Evolutionary conservation across 2,888 invertebrate species (phyloP), one percentile per base, ranked within the genome.

Genomic region (Chrysolina oricalcia): DNA sequence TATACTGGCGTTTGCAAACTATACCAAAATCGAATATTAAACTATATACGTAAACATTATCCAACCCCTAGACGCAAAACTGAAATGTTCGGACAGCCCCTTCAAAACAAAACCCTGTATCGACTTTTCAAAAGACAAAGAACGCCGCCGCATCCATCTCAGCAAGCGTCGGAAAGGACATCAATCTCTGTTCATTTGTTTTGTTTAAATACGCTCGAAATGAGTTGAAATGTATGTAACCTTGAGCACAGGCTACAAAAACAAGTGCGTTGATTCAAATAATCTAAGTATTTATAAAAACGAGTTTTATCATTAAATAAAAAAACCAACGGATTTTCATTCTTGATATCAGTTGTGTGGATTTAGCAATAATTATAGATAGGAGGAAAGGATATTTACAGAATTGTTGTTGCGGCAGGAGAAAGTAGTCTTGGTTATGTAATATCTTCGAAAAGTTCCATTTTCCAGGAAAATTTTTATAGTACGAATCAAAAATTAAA

Each of bases 341-440:
- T 67, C 67, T 35, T 27, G 48, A 73, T 74, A 69, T 74, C 21
- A 72, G 76, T 75, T 17, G 76, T 81, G 81, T 81, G 81, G 81
- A 75, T 74, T 59, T 80, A 82, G 79, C 80, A 79, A 73, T 66
- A 15, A 19, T 74, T 50, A 46, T 43, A 72, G 19, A 56, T 13
- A 21, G 4, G 17, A 21, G 11, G 17, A 9, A 63, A 17, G 6
- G 15, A 15, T 63, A 63, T 40, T n/a, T 69, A 56, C 40, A 41
- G 19, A 56, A 41, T 70, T 11, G 27, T 46, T 53, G 19, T 23
- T 53, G 53, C 9, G 70, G 17, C 40, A 43, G 15, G 64, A 64
- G 23, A 17, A 64, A 40, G 21, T n/a, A 21, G 21, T 19, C 21
- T 53, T 5, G 5, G 21, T 53, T 53, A 21, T 35, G 35, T 35